These are phyloP conservation scores for Ceyx erithaca DNA, from an alignment of 2,797 vertebrate genomes.

Conservation along the genomic window DNA sequence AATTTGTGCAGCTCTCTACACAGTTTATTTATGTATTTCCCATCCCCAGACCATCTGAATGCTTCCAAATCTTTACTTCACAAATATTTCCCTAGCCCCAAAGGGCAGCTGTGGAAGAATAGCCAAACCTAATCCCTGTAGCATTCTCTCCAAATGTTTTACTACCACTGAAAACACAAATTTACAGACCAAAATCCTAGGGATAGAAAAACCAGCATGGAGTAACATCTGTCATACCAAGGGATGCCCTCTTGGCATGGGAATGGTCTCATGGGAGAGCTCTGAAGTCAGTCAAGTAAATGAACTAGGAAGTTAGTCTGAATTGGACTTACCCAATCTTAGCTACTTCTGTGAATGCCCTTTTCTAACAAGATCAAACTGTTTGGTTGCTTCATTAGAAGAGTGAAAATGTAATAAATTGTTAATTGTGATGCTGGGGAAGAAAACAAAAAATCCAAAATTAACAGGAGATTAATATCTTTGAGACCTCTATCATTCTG, in stretches of 20 bases:
- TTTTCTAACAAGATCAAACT: neutral
- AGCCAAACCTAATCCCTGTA: neutral
- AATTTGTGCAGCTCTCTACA: constrained; percentile 21
- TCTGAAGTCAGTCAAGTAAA: constrained; percentile 31
- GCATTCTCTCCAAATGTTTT: constrained; percentile 28
- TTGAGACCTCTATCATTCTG: neutral
- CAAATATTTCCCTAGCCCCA: neutral
- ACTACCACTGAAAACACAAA: constrained; percentile 7
- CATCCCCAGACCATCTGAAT: constrained; percentile 27
- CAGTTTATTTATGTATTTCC: constrained; percentile 36
- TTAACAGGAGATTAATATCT: neutral
- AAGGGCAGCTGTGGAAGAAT: neutral
- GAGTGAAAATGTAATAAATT: neutral
- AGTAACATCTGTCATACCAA: constrained; percentile 10
- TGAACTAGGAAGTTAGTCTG: neutral
- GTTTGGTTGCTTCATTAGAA: neutral
- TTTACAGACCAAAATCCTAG: neutral
- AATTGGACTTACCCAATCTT: neutral
- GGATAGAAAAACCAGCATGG: neutral
- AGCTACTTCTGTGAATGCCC: neutral
- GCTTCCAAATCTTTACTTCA: neutral
- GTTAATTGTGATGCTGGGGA: neutral
- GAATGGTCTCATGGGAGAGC: neutral
- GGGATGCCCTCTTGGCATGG: neutral
- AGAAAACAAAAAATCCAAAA: neutral